A percentile compares a stretch with the other conserved stretches of the same genome.
Evolutionary conservation across 2,113 vertebrate genomes (phyloP).

Genomic region (Tonatia bakeri): DNA sequence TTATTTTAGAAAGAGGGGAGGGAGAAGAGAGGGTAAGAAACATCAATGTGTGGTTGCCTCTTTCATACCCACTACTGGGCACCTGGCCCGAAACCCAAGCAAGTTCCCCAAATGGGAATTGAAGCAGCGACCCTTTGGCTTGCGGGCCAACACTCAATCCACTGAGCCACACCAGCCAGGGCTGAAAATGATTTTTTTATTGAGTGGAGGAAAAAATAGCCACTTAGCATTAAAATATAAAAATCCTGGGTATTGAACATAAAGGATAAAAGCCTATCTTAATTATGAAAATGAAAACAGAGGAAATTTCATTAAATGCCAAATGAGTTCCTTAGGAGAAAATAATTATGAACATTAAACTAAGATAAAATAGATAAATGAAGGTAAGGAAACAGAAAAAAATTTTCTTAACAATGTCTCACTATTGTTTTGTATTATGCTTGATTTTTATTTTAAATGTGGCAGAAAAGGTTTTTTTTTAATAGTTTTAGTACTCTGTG

Average conservation of each 20-base stretch:
- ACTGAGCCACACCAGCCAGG: no score
- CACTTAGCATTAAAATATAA: constrained; percentile 28
- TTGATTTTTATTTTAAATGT: constrained; percentile 30
- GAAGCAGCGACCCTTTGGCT: no score
- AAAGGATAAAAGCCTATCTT: constrained; percentile 52
- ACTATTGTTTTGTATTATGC: neutral
- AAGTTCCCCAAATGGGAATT: no score
- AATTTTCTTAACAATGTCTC: neutral
- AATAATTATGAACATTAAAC: constrained; percentile 43
- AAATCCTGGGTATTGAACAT: constrained; percentile 41
- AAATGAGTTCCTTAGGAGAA: constrained; percentile 58
- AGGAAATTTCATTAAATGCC: constrained; percentile 62
- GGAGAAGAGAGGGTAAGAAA: no score
- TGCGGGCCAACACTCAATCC: no score
- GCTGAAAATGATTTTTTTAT: neutral
- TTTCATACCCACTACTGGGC: no score
- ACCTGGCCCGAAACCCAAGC: no score
- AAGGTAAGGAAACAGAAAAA: constrained; percentile 26
- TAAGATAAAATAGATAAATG: constrained; percentile 47
- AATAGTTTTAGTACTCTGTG: neutral
- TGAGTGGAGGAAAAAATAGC: constrained; percentile 31
- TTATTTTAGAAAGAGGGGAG: no score
- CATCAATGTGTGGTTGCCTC: no score
- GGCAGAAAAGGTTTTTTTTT: neutral
- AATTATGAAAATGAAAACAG: constrained; percentile 55